Base-by-base conservation (phyloP, 2,888 invertebrate genomes). In the Nowickia ferox region DNA sequence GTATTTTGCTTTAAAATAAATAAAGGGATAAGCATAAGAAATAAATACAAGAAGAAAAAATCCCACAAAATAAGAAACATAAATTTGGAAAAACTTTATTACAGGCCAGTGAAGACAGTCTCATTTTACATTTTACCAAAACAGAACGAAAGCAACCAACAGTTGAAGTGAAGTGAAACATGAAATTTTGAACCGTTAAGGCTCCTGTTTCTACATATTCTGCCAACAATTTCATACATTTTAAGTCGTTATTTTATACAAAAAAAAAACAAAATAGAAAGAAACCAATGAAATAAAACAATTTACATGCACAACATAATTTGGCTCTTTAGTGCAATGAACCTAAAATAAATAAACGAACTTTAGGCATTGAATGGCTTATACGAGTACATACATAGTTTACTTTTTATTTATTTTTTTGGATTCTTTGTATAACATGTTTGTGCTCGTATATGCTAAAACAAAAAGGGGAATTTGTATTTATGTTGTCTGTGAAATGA, bases 301-400 rank as follows among this genome's bases (percentile, higher is more conserved):
- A 83, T 86, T 83, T 86, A 79, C 83, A 79, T 82, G 75, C 79
- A 82, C 78, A 83, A 86, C 75, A 86, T 85, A 78, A 82, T 86
- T 86, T 79, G 85, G 78, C 75, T 83, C 61, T 82, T 86, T 86
- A 86, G 85, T 79, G 78, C 85, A 86, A 83, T 83, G 85, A 86
- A 82, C 85, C 83, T 66, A 51, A 85, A 83, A 71, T 79, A 86
- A 81, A 79, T 79, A 82, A 75, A 79, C 75, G 65, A 86, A 86
- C 75, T 82, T 78, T 51, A 59, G 71, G 59, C 75, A 79, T 71
- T 83, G 79, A 86, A 83, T 86, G 71, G 79, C 75, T 76, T 79
- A 61, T 15, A n/a, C 10, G 65, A 17, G 9, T 53, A 19, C 19
- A 53, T 0, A 30, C 6, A 30, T 38, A 61, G 53, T 46, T 82